These are phyloP conservation scores for Drosophila mayaguana DNA, from an alignment of 2,888 invertebrate species.

Conservation along the genomic window DNA sequence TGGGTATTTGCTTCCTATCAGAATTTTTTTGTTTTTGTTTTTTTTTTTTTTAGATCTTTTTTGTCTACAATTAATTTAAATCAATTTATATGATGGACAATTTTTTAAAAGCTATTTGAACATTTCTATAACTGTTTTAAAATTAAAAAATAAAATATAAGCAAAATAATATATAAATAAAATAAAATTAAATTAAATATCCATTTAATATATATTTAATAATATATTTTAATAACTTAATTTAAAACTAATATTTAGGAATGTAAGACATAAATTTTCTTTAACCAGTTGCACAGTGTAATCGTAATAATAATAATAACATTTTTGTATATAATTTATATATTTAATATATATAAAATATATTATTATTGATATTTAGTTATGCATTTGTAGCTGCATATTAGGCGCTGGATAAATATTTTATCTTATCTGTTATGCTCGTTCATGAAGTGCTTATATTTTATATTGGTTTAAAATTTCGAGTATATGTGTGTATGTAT, in stretches of 20 bases:
- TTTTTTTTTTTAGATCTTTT: background rate
- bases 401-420: conserved; percentile 61
- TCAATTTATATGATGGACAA: background rate
- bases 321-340: conserved; percentile 30
- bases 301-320: conserved; percentile 18
- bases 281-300: conserved; percentile 2
- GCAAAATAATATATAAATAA: background rate
- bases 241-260: background rate
- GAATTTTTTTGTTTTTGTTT: background rate
- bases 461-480: background rate
- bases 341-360: conserved; percentile 30
- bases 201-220: too few species aligned
- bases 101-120: background rate
- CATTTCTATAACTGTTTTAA: background rate
- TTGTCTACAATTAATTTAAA: too few species aligned
- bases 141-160: background rate
- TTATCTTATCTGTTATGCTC: background rate
- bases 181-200: too few species aligned
- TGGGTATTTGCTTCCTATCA: too few species aligned
- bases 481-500: background rate
- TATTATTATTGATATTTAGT: conserved; percentile 63
- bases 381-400: conserved; percentile 28
- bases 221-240: background rate
- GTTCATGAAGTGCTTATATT: background rate
- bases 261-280: background rate